These are phyloP conservation scores for Mamestra brassicae DNA, from an alignment of 2,888 invertebrate species.

Conservation along the genomic window DNA sequence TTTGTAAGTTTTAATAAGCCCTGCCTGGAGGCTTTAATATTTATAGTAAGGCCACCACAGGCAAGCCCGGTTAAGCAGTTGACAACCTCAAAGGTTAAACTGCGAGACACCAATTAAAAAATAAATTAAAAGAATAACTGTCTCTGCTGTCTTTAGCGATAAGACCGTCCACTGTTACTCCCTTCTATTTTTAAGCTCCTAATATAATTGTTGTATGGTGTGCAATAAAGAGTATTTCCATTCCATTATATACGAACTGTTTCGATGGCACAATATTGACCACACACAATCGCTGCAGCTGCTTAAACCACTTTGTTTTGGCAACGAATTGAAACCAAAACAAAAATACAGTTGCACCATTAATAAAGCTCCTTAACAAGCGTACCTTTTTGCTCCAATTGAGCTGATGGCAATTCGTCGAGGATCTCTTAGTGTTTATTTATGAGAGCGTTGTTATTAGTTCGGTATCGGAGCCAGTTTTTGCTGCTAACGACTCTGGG, in stretches of 20 bases:
- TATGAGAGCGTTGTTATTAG: constrained; percentile 67
- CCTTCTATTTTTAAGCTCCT: too few relatives aligned
- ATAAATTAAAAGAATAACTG: too few relatives aligned
- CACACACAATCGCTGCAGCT: constrained; percentile 16
- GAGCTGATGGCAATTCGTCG: constrained; percentile 61
- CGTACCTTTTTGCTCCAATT: constrained; percentile 63
- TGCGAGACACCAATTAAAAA: too few relatives aligned
- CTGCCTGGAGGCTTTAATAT: too few relatives aligned
- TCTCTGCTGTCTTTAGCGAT: too few relatives aligned
- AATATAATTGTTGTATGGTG: too few relatives aligned
- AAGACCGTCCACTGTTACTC: too few relatives aligned
- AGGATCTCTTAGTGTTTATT: constrained; percentile 67
- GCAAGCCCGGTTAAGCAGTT: too few relatives aligned
- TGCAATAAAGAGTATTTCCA: too few relatives aligned
- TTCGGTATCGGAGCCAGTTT: constrained; percentile 66
- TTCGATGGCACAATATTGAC: neutral
- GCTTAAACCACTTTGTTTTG: constrained; percentile 17
- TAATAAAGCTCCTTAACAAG: constrained; percentile 43
- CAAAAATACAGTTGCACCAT: constrained; percentile 49
- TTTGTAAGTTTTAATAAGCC: too few relatives aligned
- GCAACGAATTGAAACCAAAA: constrained; percentile 17
- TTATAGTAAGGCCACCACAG: too few relatives aligned
- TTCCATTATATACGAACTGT: neutral
- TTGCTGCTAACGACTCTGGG: constrained; percentile 65
- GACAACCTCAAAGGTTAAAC: too few relatives aligned